These are phyloP conservation scores for Dicaeum eximium DNA, from an alignment of 2,113 vertebrate genomes.

Conservation along the genomic window DNA sequence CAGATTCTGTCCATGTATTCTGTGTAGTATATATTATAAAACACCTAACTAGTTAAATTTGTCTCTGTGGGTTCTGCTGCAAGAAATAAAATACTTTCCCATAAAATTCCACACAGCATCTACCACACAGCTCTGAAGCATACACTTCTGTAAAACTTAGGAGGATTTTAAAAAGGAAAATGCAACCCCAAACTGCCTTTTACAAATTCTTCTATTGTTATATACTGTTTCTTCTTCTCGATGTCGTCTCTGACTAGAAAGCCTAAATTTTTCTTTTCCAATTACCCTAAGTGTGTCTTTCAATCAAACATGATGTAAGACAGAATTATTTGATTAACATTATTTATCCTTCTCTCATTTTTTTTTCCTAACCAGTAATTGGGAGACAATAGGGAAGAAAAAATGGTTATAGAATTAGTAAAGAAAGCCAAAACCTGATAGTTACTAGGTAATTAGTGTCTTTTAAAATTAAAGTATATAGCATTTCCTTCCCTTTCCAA, in stretches of 20 bases:
- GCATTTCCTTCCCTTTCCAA: background rate
- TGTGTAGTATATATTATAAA: constrained; percentile 53
- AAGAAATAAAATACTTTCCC: constrained; percentile 33
- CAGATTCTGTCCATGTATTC: constrained; percentile 31
- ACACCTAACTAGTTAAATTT: constrained; percentile 48
- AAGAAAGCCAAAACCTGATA: background rate
- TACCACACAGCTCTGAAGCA: background rate
- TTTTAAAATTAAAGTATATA: background rate
- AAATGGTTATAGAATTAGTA: background rate
- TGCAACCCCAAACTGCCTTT: background rate
- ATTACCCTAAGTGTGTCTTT: background rate
- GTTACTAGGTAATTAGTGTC: background rate
- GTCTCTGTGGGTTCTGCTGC: constrained; percentile 32
- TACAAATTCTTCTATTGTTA: background rate
- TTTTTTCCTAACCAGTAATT: background rate
- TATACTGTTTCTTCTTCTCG: background rate
- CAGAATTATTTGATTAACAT: background rate
- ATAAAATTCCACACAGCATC: constrained; percentile 11
- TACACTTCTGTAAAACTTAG: background rate
- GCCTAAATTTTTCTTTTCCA: background rate
- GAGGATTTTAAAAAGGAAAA: background rate
- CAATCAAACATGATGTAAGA: background rate
- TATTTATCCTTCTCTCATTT: background rate
- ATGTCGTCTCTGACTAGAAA: background rate
- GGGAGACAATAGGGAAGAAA: background rate